Evolutionary conservation across 2,888 invertebrate genomes (phyloP).

Genomic region (Pseudoips prasinana): DNA sequence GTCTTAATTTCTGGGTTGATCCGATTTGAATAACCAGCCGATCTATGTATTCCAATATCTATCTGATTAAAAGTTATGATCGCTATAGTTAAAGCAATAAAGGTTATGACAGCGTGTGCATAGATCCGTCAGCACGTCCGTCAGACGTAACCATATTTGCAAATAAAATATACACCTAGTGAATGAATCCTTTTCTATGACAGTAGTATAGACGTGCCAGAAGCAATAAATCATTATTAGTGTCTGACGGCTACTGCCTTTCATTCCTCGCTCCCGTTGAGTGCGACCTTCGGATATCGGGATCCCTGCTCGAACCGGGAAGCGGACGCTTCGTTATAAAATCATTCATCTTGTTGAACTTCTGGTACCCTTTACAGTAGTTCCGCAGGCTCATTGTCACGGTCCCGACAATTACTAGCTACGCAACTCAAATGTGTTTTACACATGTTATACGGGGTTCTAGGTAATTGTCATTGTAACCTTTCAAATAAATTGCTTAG

Average conservation of each 20-base stretch:
- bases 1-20: too few relatives aligned
- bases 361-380: slow-evolving; percentile 35
- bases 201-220: slow-evolving; percentile 40
- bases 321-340: slow-evolving; percentile 59
- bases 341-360: slow-evolving; percentile 54
- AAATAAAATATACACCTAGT: background rate
- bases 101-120: too few relatives aligned
- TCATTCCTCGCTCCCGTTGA: slow-evolving; percentile 66
- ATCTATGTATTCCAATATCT: too few relatives aligned
- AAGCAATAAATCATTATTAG: slow-evolving; percentile 76
- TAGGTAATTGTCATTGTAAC: too few relatives aligned
- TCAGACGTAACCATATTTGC: too few relatives aligned
- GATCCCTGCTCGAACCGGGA: slow-evolving; percentile 61
- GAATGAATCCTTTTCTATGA: slow-evolving; percentile 39
- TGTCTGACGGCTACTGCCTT: slow-evolving; percentile 55
- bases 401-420: slow-evolving; percentile 13
- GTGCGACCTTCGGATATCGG: slow-evolving; percentile 59
- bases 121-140: too few relatives aligned
- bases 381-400: slow-evolving; percentile 46
- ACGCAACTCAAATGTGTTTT: slow-evolving; percentile 5
- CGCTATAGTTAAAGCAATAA: too few relatives aligned
- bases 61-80: too few relatives aligned
- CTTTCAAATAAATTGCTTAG: too few relatives aligned
- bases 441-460: too few relatives aligned
- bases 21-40: too few relatives aligned